phyloP scores from a whole-genome alignment of 2,797 vertebrate genomes.

The Pelodytes ibericus region DNA sequence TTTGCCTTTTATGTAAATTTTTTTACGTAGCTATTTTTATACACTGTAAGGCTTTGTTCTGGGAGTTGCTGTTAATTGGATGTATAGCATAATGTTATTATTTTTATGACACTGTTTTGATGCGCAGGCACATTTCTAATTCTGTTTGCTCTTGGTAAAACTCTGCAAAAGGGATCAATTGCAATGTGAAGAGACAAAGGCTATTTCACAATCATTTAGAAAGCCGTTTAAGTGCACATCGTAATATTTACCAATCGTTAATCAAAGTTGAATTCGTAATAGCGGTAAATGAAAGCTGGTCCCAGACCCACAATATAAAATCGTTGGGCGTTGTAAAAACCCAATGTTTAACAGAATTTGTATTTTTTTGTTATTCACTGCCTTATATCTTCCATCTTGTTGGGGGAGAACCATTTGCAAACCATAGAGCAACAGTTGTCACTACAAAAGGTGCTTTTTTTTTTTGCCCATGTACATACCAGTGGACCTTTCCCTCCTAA shows the following conservation, averaged over 20 bases:
- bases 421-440: slow-evolving; percentile 60
- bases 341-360: slow-evolving; percentile 42
- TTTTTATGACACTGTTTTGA: slow-evolving; percentile 75
- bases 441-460: slow-evolving; percentile 73
- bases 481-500: slow-evolving; percentile 13
- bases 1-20: slow-evolving; percentile 86
- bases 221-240: neutral
- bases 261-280: slow-evolving; percentile 37
- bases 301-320: neutral
- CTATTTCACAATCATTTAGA: neutral
- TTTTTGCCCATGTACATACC: neutral
- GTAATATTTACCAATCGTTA: neutral
- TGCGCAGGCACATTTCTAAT: slow-evolving; percentile 74
- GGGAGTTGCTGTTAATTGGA: slow-evolving; percentile 80
- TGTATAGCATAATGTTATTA: slow-evolving; percentile 77
- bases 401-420: neutral
- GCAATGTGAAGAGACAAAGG: slow-evolving; percentile 5
- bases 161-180: slow-evolving; percentile 4
- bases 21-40: slow-evolving; percentile 88
- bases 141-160: slow-evolving; percentile 75
- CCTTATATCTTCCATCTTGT: slow-evolving; percentile 69
- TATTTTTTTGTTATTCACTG: slow-evolving; percentile 74
- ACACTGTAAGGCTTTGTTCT: slow-evolving; percentile 86
- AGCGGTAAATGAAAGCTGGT: neutral
- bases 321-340: neutral